Base-by-base conservation (phyloP, 2,888 invertebrate genomes). In the Dasysyrphus albostriatus region DNA sequence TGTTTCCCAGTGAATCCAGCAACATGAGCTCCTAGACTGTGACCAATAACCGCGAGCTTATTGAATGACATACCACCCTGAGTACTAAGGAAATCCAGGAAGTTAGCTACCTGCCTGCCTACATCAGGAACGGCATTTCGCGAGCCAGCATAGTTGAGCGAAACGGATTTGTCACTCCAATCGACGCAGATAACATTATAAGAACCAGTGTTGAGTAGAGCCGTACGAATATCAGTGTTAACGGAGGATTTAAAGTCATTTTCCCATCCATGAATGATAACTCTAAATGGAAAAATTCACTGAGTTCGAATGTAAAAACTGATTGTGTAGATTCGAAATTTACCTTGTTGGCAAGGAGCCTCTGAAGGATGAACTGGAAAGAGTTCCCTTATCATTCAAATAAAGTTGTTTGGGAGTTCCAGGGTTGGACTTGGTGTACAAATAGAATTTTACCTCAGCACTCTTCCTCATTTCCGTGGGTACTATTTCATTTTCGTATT, bases 1-100 rank as follows among this genome's bases (percentile, higher is more conserved):
- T 93, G 93, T 75, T 94, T 94, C 0, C 94, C 94, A 54, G 94
- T 93, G 83, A 93, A 93, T 3, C 94, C 94, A 61, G 93, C 93
- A 8, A 94, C 94, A 90, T 94, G 94, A 8, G 94, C 94, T 5
- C 95, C 95, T 74, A 95, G 92, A 88, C 94, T 94, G 84, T 95
- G 94, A 0, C 94, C 94, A 54, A 94, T 93, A 5, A 91, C 37
- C 92, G 93, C 89, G 92, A 94, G 84, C 92, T 91, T 0, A 92
- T 93, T 12, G 93, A 93, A 72, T 91, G 91, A 7, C 92, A 93
- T 6, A 92, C 93, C 37, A 92, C 93, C 89, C 92, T 88, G 1
- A 92, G 93, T 2, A 93, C 93, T 89, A 93, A 94, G 90, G 61
- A 89, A 89, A 56, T 91, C 89, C 37, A 91, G 73, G 49, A 91